Percentiles rank a stretch among this genome's conserved stretches.
These are phyloP conservation scores for Ametastegia equiseti DNA, from an alignment of 2,888 invertebrate species.

Conservation along the genomic window DNA sequence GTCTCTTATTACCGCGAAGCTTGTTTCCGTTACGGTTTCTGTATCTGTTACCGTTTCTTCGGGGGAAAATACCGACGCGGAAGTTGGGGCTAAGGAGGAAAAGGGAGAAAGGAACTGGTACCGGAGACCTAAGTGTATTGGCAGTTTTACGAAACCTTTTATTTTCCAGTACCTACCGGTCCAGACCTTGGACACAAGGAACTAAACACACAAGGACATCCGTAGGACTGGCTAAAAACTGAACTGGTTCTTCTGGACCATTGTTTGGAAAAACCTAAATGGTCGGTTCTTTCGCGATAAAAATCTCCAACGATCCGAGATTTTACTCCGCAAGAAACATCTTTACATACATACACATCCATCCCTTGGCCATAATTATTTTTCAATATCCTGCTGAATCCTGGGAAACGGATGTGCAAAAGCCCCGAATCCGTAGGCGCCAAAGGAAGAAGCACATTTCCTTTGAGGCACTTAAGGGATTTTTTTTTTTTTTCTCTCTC, in stretches of 20 bases:
- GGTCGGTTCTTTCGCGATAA: too few relatives aligned
- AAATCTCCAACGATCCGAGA: too few relatives aligned
- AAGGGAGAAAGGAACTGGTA: conserved; percentile 30
- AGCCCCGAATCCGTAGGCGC: neutral
- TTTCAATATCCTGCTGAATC: neutral
- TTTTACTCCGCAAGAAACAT: too few relatives aligned
- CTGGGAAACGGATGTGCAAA: neutral
- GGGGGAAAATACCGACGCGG: neutral
- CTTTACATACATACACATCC: neutral
- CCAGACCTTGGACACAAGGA: neutral
- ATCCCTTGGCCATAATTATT: neutral
- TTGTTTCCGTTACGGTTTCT: conserved; percentile 41
- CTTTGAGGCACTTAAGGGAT: neutral
- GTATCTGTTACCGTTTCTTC: conserved; percentile 28
- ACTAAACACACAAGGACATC: conserved; percentile 28
- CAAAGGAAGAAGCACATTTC: neutral
- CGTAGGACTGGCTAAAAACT: neutral
- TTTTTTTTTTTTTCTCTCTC: too few relatives aligned
- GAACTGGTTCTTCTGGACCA: neutral
- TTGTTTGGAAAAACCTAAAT: too few relatives aligned
- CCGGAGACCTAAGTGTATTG: conserved; percentile 66
- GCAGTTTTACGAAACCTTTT: conserved; percentile 66
- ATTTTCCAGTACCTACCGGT: conserved; percentile 57
- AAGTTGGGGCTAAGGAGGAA: neutral
- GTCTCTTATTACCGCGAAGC: conserved; percentile 43